Percentiles rank a stretch among this genome's conserved stretches.
phyloP scores from a whole-genome alignment of 2,888 invertebrate species.

The Apantesis nais region DNA sequence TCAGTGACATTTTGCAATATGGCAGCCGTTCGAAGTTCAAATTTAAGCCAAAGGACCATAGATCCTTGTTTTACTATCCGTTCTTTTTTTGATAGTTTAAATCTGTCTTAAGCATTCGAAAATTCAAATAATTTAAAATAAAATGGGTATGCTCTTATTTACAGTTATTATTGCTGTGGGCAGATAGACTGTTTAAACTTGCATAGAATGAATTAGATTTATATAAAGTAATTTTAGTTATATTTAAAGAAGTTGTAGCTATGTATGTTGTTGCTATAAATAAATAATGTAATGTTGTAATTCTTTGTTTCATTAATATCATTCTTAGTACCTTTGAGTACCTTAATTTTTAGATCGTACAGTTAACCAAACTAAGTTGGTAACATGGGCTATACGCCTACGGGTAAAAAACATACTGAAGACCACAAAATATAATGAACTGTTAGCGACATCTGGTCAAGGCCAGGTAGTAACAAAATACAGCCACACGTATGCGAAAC shows the following conservation, averaged over 20 bases:
- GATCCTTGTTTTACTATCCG: not conserved
- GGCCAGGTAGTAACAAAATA: not conserved
- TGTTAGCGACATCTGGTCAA: not conserved
- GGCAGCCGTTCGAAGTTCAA: not conserved
- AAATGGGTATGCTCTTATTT: conserved; percentile 15
- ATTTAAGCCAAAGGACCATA: not conserved
- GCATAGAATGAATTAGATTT: conserved; percentile 51
- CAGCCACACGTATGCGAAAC: not conserved
- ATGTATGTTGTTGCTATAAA: conserved; percentile 41
- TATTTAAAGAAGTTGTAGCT: conserved; percentile 13
- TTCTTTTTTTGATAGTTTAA: not conserved
- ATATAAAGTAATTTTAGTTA: conserved; percentile 43
- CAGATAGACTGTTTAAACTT: conserved; percentile 41
- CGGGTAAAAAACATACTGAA: not conserved
- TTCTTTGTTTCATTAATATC: conserved; percentile 46
- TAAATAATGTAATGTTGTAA: conserved; percentile 41
- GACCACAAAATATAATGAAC: not conserved
- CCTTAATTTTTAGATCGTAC: not conserved
- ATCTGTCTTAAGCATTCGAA: not conserved
- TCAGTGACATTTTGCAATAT: not conserved
- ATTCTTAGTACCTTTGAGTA: conserved; percentile 10
- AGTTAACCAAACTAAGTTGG: not conserved
- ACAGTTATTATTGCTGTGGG: conserved; percentile 9
- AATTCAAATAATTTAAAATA: not conserved
- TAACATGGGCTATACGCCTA: not conserved